Percentiles rank a stretch among this genome's conserved stretches.
phyloP scores from a whole-genome alignment of 2,113 vertebrate species.

The Centropus bengalensis region DNA sequence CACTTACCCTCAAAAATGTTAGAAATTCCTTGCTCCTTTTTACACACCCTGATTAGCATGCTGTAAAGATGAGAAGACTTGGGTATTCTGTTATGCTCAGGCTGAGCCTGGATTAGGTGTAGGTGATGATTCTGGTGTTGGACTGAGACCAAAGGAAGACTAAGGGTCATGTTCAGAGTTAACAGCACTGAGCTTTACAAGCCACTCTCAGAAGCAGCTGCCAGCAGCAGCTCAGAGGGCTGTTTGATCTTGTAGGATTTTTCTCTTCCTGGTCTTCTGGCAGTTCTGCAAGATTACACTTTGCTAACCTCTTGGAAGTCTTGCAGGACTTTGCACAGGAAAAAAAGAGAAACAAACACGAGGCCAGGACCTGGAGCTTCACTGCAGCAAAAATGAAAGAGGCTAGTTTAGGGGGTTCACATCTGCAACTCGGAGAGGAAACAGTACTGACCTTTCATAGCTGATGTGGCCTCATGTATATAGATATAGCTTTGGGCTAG shows the following conservation, averaged over 20 bases:
- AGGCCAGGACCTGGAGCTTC: background rate
- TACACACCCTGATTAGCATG: background rate
- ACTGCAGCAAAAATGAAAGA: background rate
- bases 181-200: background rate
- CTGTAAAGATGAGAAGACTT: background rate
- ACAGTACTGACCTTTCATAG: background rate
- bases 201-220: background rate
- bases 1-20: background rate
- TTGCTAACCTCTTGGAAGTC: background rate
- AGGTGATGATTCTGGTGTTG: background rate
- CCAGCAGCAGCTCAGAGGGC: background rate
- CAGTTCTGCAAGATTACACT: background rate
- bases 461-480: background rate
- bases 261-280: background rate
- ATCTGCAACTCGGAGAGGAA: background rate
- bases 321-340: slow-evolving; percentile 15
- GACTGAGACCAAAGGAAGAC: background rate
- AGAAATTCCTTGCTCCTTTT: background rate
- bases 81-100: background rate
- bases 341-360: background rate
- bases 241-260: background rate
- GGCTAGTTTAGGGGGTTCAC: background rate
- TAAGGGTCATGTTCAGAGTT: background rate
- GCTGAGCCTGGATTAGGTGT: background rate
- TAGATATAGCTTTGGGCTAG: background rate